Evolutionary conservation across 1,140 invertebrate species (phyloP).

Genomic region (Meloidogyne chitwoodi): DNA sequence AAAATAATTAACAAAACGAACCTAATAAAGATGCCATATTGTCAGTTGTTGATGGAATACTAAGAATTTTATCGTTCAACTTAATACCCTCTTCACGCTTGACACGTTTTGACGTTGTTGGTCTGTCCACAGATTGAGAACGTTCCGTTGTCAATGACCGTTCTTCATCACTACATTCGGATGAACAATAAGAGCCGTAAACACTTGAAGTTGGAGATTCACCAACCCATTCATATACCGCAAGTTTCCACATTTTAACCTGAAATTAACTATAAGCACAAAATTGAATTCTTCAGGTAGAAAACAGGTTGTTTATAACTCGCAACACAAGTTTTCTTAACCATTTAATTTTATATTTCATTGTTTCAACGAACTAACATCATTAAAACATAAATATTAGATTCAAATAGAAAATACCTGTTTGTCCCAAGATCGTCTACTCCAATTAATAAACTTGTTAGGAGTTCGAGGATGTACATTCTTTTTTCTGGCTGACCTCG

Average conservation of each 20-base stretch:
- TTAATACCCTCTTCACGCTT: not conserved
- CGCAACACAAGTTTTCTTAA: no score
- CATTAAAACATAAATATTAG: not conserved
- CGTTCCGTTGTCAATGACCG: not conserved
- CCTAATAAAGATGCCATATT: slow-evolving; percentile 8
- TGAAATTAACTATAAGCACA: not conserved
- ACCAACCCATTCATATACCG: slow-evolving; percentile 14
- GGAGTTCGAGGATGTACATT: not conserved
- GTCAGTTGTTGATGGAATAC: not conserved
- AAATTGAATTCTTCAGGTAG: not conserved
- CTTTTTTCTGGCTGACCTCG: slow-evolving; percentile 4
- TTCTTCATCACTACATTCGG: slow-evolving; percentile 9
- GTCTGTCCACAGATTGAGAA: not conserved
- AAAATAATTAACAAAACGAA: not conserved
- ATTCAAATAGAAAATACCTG: not conserved
- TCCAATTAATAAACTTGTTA: slow-evolving; percentile 12
- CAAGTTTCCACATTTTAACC: slow-evolving; percentile 12
- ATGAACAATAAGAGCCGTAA: slow-evolving; percentile 5
- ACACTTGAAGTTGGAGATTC: slow-evolving; percentile 14
- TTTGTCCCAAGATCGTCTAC: slow-evolving; percentile 14
- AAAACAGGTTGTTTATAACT: not conserved
- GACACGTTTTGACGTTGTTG: not conserved
- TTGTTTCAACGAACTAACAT: no score
- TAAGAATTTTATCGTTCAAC: not conserved
- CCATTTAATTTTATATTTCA: no score